Base-by-base conservation (phyloP, 2,113 vertebrate species). In the Pangasianodon hypophthalmus region DNA sequence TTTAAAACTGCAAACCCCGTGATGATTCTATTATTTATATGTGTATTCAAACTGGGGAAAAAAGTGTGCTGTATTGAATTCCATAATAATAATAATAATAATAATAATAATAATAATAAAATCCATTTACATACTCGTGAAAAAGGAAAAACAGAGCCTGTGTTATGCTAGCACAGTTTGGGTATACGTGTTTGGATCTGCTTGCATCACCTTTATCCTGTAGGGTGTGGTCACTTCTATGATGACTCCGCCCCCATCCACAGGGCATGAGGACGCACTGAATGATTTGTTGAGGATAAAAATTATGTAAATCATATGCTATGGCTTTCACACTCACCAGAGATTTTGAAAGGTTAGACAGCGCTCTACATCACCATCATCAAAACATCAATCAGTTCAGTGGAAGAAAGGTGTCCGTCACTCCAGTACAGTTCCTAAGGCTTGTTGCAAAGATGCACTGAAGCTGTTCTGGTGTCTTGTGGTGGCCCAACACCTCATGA, bases 391-490 rank as follows among this genome's bases (percentile, higher is more conserved):
- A 13, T 67, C 62, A 11, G 3, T 11, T 10, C 60, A 64, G 24
- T 64, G 24, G 60, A 64, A 29, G 60, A 62, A 62, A 62, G 8
- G 60, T 62, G 60, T 62, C n/a, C 10, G 26, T 67, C 4, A 9
- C 62, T 67, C 29, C 29, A n/a, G 7, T 67, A n/a, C 62, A 4
- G 26, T 13, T 67, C 62, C 62, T n/a, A 29, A n/a, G 62, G 13
- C 62, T n/a, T 67, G 62, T 62, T 73, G 32, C 37, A 19, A 19
- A 41, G 32, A 73, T 10, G 19, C 21, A 10, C 21, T 37, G n/a
- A 82, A 82, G 52, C 50, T 82, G 52, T 37, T 56, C n/a, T 82
- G n/a, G 80, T 82, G 52, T 82, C 52, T 81, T 54, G 11, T 54
- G 48, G 14, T 54, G 50, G 50, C 48, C 24, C 11, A 80, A 50